Evolutionary conservation across 53 echinoderm and acorn worm species (phyloP).

Genomic region (Paracentrotus lividus): DNA sequence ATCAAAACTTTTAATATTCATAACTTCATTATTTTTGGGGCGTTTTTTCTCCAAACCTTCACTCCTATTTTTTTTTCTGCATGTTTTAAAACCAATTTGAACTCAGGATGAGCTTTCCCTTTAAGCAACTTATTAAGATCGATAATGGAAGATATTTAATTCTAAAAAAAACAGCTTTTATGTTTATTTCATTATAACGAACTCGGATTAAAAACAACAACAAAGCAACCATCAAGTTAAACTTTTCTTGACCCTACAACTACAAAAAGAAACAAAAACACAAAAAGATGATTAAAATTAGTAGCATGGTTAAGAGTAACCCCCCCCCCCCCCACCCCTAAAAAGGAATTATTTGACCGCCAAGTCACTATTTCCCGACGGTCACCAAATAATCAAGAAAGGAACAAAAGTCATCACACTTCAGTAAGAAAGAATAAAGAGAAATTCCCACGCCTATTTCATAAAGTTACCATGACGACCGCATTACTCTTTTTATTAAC

Average conservation of each 20-base stretch:
- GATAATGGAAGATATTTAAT: too few species aligned
- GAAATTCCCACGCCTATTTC: background rate
- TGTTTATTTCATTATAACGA: too few species aligned
- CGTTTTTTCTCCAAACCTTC: too few species aligned
- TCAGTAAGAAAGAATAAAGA: background rate
- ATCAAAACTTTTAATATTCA: too few species aligned
- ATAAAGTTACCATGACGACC: background rate
- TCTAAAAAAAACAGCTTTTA: too few species aligned
- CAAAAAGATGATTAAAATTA: background rate
- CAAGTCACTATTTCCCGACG: background rate
- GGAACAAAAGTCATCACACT: background rate
- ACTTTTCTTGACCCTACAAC: background rate
- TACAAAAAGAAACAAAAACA: background rate
- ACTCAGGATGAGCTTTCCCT: too few species aligned
- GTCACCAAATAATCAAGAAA: background rate
- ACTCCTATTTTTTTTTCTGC: too few species aligned
- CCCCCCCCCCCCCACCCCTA: background rate
- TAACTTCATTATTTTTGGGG: too few species aligned
- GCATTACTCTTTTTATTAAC: background rate
- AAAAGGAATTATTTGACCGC: background rate
- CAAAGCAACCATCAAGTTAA: background rate
- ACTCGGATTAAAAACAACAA: too few species aligned
- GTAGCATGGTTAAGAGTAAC: background rate
- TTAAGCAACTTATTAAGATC: too few species aligned
- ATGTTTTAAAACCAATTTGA: too few species aligned